Base-by-base conservation (phyloP, 2,888 invertebrate genomes). In the Ganaspis brasiliensis region DNA sequence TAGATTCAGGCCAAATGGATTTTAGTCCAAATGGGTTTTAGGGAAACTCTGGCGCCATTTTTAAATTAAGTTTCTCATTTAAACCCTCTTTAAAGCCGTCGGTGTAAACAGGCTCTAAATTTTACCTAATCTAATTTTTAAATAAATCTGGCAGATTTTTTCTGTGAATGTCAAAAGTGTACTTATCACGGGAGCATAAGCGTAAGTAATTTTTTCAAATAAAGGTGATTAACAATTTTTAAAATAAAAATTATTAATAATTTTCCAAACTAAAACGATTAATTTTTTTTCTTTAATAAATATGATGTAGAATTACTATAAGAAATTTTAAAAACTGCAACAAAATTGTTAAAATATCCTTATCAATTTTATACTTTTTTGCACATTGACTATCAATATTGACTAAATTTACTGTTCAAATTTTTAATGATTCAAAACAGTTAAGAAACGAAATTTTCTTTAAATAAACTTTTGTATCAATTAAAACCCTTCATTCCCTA, bases 101-200 rank as follows among this genome's bases (percentile, higher is more conserved):
- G n/a, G n/a, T n/a, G n/a, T n/a, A n/a, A n/a, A n/a, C n/a, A n/a
- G n/a, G n/a, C n/a, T n/a, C n/a, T n/a, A 19, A 10, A 21, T 73
- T 57, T 73, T 37, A 26, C 72, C 26, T 12, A 0, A n/a, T 14
- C 21, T 40, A 56, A 49, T 71, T 78, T 57, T 2, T 2, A 9
- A 19, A 19, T 61, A 61, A 61, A 16, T 61, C 61, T 61, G 37
- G 1, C 19, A 35, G 5, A 21, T 35, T 40, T 63, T 37, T 40
- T 40, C 37, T 21, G 10, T 63, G 12, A 63, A 37, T 63, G 19
- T 21, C 35, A 49, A 63, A 6, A 37, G 37, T 63, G 37, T 63
- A 63, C 61, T 49, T 49, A 63, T 63, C 61, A 63, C 14, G 21
- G 37, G 61, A 63, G 19, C 37, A 35, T 37, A 8, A 61, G 61